phyloP scores from a whole-genome alignment of 2,113 vertebrate genomes.

The Hippotragus niger region DNA sequence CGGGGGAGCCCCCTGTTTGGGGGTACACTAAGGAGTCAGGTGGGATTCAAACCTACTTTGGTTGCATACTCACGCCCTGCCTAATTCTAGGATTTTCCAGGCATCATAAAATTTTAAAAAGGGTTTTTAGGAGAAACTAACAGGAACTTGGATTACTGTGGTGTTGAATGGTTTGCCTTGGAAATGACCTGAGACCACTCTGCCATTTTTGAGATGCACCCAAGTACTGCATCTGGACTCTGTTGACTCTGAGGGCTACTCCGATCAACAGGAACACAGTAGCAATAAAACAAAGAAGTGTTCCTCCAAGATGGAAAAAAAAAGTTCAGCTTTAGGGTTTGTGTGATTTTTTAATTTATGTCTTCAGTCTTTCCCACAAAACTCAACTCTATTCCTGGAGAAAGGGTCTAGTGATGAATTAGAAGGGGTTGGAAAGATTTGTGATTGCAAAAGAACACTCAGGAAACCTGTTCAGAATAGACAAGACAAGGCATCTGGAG shows the following conservation, averaged over 20 bases:
- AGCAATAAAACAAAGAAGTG: neutral
- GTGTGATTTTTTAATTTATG: neutral
- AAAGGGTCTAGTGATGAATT: neutral
- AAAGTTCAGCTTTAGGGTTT: neutral
- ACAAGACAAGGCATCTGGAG: neutral
- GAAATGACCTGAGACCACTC: neutral
- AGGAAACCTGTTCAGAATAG: neutral
- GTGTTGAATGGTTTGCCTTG: neutral
- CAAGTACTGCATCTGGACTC: neutral
- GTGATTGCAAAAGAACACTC: neutral
- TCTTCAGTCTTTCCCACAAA: conserved; percentile 17
- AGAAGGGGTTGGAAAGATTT: neutral
- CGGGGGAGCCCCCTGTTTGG: neutral
- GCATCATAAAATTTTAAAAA: neutral
- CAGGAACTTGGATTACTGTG: neutral
- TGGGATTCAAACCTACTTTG: neutral
- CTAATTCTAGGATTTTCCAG: neutral
- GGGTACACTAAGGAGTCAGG: fast-evolving
- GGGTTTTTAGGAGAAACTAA: neutral
- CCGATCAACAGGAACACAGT: neutral
- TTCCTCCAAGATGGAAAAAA: neutral
- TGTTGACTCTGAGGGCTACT: neutral
- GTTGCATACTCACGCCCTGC: neutral
- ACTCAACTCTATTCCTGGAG: neutral
- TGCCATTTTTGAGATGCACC: neutral